Percentiles rank a stretch among this genome's conserved stretches.
phyloP scores from a whole-genome alignment of 2,888 invertebrate species.

The Drosophila prolongata region DNA sequence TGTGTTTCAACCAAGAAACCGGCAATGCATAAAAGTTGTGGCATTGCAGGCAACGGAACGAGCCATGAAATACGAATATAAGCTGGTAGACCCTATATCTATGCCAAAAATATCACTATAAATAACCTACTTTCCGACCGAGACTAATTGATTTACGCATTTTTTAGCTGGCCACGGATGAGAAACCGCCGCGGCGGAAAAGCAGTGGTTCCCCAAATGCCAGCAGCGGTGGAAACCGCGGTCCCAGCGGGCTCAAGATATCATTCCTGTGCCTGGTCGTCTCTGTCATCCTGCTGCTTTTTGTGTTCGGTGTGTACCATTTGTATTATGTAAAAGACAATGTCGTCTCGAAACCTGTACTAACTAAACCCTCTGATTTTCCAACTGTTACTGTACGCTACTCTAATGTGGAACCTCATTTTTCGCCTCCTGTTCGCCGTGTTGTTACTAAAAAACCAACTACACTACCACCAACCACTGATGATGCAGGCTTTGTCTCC shows the following conservation, averaged over 20 bases:
- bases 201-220: slow-evolving; percentile 46
- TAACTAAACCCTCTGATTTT: slow-evolving; percentile 56
- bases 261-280: slow-evolving; percentile 83
- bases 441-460: slow-evolving; percentile 6
- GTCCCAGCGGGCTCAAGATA: slow-evolving; percentile 81
- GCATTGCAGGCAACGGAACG: slow-evolving; percentile 24
- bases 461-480: slow-evolving; percentile 4
- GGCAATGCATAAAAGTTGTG: slow-evolving; percentile 27
- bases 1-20: slow-evolving; percentile 55
- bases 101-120: not conserved
- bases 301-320: slow-evolving; percentile 82
- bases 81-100: slow-evolving; percentile 63
- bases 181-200: slow-evolving; percentile 73
- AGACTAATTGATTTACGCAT: not conserved
- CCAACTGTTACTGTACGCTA: slow-evolving; percentile 55
- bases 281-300: slow-evolving; percentile 80
- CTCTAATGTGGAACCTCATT: slow-evolving; percentile 41
- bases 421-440: slow-evolving; percentile 15
- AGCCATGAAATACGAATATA: slow-evolving; percentile 80
- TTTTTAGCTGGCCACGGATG: slow-evolving; percentile 71
- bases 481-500: slow-evolving; percentile 78
- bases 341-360: slow-evolving; percentile 23
- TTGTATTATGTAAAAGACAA: slow-evolving; percentile 29
- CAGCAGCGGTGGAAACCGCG: slow-evolving; percentile 52
- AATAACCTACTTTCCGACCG: not conserved